phyloP scores from a whole-genome alignment of 2,797 vertebrate genomes.

The Pampus argenteus region DNA sequence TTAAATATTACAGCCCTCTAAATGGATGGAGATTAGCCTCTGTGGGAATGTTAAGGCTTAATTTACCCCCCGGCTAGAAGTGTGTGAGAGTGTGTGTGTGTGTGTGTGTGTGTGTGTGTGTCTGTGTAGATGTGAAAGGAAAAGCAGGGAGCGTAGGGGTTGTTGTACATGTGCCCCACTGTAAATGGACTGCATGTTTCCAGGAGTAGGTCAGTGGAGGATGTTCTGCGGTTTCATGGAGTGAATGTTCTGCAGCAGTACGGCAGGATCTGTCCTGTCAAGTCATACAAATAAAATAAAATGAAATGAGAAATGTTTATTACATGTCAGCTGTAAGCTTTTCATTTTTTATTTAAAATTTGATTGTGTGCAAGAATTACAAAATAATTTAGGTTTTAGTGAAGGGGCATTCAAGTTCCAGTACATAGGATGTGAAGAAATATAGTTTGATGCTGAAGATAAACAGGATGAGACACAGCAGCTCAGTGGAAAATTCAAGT shows the following conservation, averaged over 20 bases:
- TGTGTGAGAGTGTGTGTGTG: constrained; percentile 45
- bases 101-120: constrained; percentile 32
- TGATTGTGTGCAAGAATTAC: not conserved
- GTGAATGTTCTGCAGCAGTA: constrained; percentile 12
- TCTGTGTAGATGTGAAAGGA: constrained; percentile 34
- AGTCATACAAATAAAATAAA: not conserved
- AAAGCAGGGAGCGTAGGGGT: constrained; percentile 33
- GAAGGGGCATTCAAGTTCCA: too few species aligned
- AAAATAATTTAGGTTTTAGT: too few species aligned
- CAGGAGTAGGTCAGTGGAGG: constrained; percentile 51
- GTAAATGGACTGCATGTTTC: constrained; percentile 58
- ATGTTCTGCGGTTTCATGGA: constrained; percentile 55
- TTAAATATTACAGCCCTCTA: constrained; percentile 87
- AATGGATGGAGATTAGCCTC: constrained; percentile 88
- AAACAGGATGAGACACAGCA: too few species aligned
- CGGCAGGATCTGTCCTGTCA: not conserved
- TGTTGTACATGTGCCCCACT: constrained; percentile 52
- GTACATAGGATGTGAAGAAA: too few species aligned
- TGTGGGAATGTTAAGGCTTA: constrained; percentile 86
- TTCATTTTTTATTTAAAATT: not conserved
- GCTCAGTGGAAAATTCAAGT: too few species aligned
- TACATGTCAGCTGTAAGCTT: not conserved
- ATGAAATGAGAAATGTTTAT: not conserved
- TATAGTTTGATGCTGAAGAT: too few species aligned
- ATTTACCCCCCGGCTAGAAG: constrained; percentile 80